These are phyloP conservation scores for Drosophila setifemur DNA, from an alignment of 1,140 invertebrate genomes.

Conservation along the genomic window DNA sequence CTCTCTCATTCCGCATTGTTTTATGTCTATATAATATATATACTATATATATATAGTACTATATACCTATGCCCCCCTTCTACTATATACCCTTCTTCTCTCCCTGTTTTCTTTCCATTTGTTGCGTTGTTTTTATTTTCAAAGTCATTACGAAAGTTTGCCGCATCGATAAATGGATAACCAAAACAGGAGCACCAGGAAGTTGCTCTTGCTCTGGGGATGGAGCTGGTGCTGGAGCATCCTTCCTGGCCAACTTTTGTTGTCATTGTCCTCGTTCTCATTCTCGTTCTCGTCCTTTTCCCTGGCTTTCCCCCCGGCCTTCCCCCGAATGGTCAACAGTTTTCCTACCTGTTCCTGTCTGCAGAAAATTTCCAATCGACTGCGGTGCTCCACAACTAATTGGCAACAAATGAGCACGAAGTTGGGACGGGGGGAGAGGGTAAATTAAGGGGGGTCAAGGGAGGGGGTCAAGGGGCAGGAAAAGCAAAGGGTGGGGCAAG, in stretches of 20 bases:
- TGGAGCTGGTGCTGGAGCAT: neutral
- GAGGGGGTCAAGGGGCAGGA: neutral
- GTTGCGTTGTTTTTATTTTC: slow-evolving; percentile 70
- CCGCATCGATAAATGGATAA: slow-evolving; percentile 79
- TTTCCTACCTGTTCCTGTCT: slow-evolving; percentile 25
- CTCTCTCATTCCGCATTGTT: slow-evolving; percentile 10
- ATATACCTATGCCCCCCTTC: too few species aligned
- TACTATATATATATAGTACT: neutral
- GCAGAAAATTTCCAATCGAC: slow-evolving; percentile 74
- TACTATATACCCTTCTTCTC: too few species aligned
- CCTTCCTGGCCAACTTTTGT: slow-evolving; percentile 34
- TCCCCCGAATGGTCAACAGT: slow-evolving; percentile 3
- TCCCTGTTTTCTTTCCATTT: slow-evolving; percentile 29
- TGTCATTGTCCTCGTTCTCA: slow-evolving; percentile 31
- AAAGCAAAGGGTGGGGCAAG: neutral
- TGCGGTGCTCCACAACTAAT: slow-evolving; percentile 77
- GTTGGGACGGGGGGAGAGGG: neutral
- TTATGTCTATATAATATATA: neutral
- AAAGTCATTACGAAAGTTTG: slow-evolving; percentile 80
- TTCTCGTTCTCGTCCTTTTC: too few species aligned
- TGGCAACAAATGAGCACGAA: slow-evolving; percentile 78
- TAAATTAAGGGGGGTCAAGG: neutral
- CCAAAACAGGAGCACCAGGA: slow-evolving; percentile 65
- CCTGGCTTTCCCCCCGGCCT: too few species aligned
- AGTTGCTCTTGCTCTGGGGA: neutral